Conservation (phyloP, 2,888 invertebrate genomes). For the Proisotoma minuta region DNA sequence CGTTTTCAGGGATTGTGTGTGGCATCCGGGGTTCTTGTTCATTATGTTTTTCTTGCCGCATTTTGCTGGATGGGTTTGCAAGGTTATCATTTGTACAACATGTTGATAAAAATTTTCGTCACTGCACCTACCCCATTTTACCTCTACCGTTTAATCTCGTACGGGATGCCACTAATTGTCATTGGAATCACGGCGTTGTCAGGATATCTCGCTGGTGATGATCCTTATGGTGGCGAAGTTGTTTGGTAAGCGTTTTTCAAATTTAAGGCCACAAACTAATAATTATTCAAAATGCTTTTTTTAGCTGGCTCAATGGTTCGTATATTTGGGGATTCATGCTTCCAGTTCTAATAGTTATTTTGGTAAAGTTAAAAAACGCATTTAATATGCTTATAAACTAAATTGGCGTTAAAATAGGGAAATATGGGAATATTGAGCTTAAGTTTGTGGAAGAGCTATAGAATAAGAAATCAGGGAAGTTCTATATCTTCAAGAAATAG, state of each 20-base stretch:
- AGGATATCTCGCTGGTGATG: conserved; percentile 60
- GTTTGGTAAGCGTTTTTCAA: conserved; percentile 37
- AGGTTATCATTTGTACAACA: conserved; percentile 49
- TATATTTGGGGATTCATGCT: conserved; percentile 90
- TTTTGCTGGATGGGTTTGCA: conserved; percentile 96
- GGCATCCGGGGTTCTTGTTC: conserved; percentile 50
- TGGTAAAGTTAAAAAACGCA: too few relatives aligned
- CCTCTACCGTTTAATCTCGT: conserved; percentile 64
- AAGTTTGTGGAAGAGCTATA: background rate
- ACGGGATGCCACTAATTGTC: conserved; percentile 73
- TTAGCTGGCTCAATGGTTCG: conserved; percentile 77
- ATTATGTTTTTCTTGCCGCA: conserved; percentile 84
- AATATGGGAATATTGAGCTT: background rate
- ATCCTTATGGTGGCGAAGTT: conserved; percentile 44
- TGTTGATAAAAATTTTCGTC: conserved; percentile 36
- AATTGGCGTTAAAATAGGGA: too few relatives aligned
- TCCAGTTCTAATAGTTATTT: conserved; percentile 79
- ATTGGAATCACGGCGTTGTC: conserved; percentile 71
- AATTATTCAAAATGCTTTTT: too few relatives aligned
- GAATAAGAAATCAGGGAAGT: background rate
- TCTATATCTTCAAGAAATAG: background rate
- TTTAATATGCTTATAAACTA: too few relatives aligned
- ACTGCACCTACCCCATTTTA: conserved; percentile 21
- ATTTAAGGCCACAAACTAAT: too few relatives aligned
- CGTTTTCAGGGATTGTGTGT: conserved; percentile 27